These are phyloP conservation scores for Tilapia sparmanii DNA, from an alignment of 2,113 vertebrate genomes.

Conservation along the genomic window DNA sequence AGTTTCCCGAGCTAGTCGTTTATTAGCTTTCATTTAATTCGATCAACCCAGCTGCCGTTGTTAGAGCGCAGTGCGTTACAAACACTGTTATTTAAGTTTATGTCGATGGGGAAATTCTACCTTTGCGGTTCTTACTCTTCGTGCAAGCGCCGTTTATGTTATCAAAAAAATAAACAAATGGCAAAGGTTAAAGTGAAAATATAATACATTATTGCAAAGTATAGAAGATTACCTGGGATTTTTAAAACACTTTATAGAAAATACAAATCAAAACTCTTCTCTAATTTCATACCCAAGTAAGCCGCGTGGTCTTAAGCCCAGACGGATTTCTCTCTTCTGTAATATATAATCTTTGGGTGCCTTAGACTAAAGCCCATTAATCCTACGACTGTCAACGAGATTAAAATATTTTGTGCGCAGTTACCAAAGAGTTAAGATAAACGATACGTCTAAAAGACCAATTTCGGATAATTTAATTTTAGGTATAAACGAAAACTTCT, in stretches of 20 bases:
- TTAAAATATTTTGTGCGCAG: not conserved
- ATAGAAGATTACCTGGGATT: not conserved
- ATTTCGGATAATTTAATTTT: not conserved
- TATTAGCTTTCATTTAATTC: not conserved
- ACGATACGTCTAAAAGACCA: not conserved
- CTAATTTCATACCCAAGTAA: not conserved
- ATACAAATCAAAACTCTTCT: not conserved
- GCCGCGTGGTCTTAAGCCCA: not conserved
- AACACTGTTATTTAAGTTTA: not conserved
- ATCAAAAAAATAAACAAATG: not conserved
- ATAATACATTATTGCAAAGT: not conserved
- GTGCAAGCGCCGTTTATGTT: not conserved
- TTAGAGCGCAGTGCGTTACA: not conserved
- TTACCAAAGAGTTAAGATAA: not conserved
- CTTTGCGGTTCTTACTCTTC: not conserved
- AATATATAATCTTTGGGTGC: conserved; percentile 13
- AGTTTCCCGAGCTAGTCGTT: not conserved
- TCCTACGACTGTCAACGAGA: not conserved
- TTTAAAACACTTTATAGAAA: not conserved
- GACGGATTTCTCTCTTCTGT: conserved; percentile 5
- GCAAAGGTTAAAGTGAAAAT: not conserved
- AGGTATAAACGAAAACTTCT: not conserved
- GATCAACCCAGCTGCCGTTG: not conserved
- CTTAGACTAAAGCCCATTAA: not conserved
- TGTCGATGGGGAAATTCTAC: not conserved